A percentile compares a stretch with the other conserved stretches of the same genome.
Conservation (phyloP, 1,140 invertebrate species). For the Drosophila insularis region DNA sequence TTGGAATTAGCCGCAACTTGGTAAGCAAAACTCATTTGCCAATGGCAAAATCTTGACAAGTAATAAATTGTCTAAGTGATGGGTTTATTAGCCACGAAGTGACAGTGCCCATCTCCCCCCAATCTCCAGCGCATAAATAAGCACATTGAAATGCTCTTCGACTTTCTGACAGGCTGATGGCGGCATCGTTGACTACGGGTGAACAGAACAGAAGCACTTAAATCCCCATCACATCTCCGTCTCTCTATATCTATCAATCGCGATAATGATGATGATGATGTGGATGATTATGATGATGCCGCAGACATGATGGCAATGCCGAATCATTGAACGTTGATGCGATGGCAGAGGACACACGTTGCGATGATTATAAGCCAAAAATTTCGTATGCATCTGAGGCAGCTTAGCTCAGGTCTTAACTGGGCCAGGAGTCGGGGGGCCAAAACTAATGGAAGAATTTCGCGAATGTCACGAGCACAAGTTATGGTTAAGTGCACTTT, state of each 20-base stretch:
- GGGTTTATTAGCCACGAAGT: conserved; percentile 67
- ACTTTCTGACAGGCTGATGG: conserved; percentile 20
- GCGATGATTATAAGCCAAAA: conserved; percentile 42
- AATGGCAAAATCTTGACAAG: conserved; percentile 45
- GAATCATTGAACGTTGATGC: neutral
- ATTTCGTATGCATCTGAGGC: conserved; percentile 63
- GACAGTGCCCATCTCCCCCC: neutral
- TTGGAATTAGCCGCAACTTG: conserved; percentile 35
- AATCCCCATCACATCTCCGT: conserved; percentile 29
- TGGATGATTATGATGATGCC: conserved; percentile 22
- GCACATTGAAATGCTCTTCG: conserved; percentile 15
- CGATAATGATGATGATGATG: conserved; percentile 35
- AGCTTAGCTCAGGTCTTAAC: conserved; percentile 8
- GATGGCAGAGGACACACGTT: conserved; percentile 14
- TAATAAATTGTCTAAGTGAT: conserved; percentile 56
- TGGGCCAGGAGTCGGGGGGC: neutral
- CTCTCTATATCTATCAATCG: conserved; percentile 53
- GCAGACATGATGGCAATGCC: conserved; percentile 12
- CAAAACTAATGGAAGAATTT: conserved; percentile 68
- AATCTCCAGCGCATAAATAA: conserved; percentile 51
- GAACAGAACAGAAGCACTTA: conserved; percentile 38
- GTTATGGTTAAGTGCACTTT: conserved; percentile 80
- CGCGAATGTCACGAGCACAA: conserved; percentile 67
- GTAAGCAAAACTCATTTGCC: conserved; percentile 19
- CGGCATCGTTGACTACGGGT: conserved; percentile 3